Percentiles rank a stretch among this genome's conserved stretches.
Evolutionary conservation across 2,113 vertebrate species (phyloP).

Genomic region (Xiphias gladius): DNA sequence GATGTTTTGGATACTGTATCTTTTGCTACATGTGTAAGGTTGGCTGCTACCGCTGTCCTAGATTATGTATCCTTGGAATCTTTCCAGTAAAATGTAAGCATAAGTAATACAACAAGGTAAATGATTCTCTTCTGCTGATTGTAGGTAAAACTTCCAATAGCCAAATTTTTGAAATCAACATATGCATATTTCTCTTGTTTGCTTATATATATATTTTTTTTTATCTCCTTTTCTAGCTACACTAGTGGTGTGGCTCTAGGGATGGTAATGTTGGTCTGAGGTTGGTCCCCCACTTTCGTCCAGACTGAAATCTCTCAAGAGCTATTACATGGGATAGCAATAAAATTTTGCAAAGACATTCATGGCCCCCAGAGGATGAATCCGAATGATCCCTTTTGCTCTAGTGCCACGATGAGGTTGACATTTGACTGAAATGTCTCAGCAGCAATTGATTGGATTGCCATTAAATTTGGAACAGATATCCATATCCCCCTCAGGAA

Average conservation of each 20-base stretch:
- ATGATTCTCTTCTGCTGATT: neutral
- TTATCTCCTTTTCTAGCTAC: neutral
- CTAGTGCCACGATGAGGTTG: neutral
- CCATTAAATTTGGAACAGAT: neutral
- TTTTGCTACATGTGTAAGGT: neutral
- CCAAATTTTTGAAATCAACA: neutral
- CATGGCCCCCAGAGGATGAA: neutral
- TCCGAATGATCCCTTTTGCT: neutral
- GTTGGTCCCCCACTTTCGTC: neutral
- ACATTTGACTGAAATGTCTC: conserved; percentile 8
- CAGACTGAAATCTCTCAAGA: neutral
- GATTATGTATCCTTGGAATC: neutral
- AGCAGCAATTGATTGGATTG: neutral
- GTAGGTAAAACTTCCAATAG: neutral
- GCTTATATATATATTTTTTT: neutral
- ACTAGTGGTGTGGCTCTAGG: neutral
- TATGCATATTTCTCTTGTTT: no score
- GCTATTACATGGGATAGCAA: no score
- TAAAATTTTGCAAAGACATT: neutral
- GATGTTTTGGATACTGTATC: neutral
- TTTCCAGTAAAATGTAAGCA: neutral
- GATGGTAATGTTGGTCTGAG: neutral
- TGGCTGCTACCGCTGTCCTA: neutral
- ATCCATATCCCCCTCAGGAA: neutral
- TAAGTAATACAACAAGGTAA: neutral